These are phyloP conservation scores for Dendrophyllia cribrosa DNA, from an alignment of 64 coral and sea anemone species.

Conservation along the genomic window DNA sequence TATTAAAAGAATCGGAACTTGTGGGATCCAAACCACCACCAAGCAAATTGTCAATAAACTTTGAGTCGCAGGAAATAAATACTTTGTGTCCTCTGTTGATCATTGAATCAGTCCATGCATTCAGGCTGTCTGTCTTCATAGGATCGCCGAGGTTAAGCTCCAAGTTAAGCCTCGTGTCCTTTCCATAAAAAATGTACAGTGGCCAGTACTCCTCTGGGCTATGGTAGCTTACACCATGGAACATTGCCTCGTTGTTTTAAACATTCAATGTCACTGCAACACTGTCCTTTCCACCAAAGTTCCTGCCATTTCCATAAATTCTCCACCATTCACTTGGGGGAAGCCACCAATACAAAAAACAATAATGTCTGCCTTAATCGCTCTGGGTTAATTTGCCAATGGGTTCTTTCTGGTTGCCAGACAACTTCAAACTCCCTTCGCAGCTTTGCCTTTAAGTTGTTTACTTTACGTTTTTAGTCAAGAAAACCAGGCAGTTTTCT, in stretches of 20 bases:
- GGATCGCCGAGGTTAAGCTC: constrained; percentile 54
- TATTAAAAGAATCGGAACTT: constrained; percentile 42
- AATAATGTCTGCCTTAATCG: not conserved
- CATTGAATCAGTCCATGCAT: constrained; percentile 28
- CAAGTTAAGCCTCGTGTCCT: constrained; percentile 43
- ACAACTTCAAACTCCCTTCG: constrained; percentile 32
- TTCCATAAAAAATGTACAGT: constrained; percentile 53
- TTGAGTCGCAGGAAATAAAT: constrained; percentile 16
- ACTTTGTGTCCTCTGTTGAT: not conserved
- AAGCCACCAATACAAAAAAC: constrained; percentile 44
- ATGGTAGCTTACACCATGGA: constrained; percentile 33
- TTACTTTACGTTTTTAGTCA: constrained; percentile 31
- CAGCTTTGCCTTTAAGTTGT: not conserved
- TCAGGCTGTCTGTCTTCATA: not conserved
- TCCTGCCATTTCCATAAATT: constrained; percentile 52
- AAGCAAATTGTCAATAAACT: constrained; percentile 51
- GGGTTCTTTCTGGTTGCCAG: constrained; percentile 22
- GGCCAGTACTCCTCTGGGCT: constrained; percentile 57
- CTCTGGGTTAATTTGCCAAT: constrained; percentile 33
- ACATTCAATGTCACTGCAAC: constrained; percentile 32
- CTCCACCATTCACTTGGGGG: constrained; percentile 47
- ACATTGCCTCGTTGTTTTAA: constrained; percentile 32
- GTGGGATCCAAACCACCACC: constrained; percentile 74
- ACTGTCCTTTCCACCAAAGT: constrained; percentile 46
- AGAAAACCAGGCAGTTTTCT: constrained; percentile 26